Evolutionary conservation across 2,113 vertebrate genomes (phyloP), one percentile per base, ranked within the genome.

Genomic region (Brienomyrus longianalis): DNA sequence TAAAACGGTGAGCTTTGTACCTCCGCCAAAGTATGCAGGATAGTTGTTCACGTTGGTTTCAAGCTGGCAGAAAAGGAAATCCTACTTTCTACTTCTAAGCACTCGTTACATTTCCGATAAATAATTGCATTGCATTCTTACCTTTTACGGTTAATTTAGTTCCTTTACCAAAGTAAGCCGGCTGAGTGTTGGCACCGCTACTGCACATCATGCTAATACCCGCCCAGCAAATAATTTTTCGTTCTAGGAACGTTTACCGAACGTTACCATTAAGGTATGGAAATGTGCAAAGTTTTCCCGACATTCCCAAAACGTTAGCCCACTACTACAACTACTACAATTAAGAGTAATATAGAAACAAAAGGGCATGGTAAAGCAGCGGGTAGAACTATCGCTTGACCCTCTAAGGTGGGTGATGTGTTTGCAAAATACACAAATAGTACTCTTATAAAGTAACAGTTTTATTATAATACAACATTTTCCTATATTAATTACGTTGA

Each of bases 131-230:
- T 35, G 10, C 15, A 35, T 83, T 90, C 90, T 90, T 88, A 90
- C 90, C 86, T 59, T 83, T 47, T n/a, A 96, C 93, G 0, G 92
- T 93, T 54, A 96, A 92, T 62, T 91, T 94, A 54, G 94, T 96
- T 66, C 95, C 95, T 23, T 2, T 10, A 10, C 95, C 95, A 0
- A 96, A 96, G 88, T 3, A 35, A 0, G 91, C 39, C 5, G 0
- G 93, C 0, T 93, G 52, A 3, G 90, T 92, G 62, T 88, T 87
- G 93, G 95, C 95, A 93, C 19, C 47, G 35, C 50, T 88, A 43
- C 88, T 86, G 3, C 89, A 88, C 80, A 52, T 48, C 48, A 92
- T 89, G 35, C 92, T 94, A 95, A 95, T 52, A 52, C 85, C 70
- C 39, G 39, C 39, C 47, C 39, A 50, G 45, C 19, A 13, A 48